These are phyloP conservation scores for Tychaedon coryphoeus DNA, from an alignment of 2,113 vertebrate genomes.

Conservation along the genomic window DNA sequence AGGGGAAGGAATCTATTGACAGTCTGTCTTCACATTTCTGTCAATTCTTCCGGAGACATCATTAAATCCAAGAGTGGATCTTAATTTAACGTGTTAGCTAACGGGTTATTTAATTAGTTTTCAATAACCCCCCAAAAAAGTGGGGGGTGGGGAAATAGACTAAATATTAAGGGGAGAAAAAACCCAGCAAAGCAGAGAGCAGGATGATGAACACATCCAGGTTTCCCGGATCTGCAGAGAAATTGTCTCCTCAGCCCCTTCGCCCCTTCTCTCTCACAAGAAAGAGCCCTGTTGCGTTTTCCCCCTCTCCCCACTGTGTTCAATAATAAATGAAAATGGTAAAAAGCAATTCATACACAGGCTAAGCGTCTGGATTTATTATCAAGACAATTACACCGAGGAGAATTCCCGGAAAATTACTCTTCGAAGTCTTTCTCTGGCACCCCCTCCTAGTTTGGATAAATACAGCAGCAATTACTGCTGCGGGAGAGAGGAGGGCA, in stretches of 20 bases:
- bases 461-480: conserved; percentile 54
- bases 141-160: background rate
- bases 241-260: conserved; percentile 32
- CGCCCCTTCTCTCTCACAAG: conserved; percentile 37
- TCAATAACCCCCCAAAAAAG: conserved; percentile 10
- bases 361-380: conserved; percentile 44
- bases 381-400: conserved; percentile 46
- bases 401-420: conserved; percentile 51
- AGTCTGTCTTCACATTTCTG: conserved; percentile 61
- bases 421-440: conserved; percentile 58
- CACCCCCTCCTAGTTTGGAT: conserved; percentile 60
- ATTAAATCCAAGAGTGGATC: conserved; percentile 71
- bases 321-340: conserved; percentile 58
- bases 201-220: background rate
- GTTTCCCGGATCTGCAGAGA: conserved; percentile 57
- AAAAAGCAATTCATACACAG: conserved; percentile 43
- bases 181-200: background rate
- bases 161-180: background rate
- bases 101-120: conserved; percentile 68
- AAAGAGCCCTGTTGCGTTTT: conserved; percentile 50
- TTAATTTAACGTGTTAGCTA: conserved; percentile 67
- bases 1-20: conserved; percentile 60
- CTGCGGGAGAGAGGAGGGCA: background rate
- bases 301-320: conserved; percentile 62
- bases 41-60: conserved; percentile 69